A percentile compares a stretch with the other conserved stretches of the same genome.
Evolutionary conservation across 92 coral and sea anemone species (phyloP).

Genomic region (Isaurus tuberculatus): DNA sequence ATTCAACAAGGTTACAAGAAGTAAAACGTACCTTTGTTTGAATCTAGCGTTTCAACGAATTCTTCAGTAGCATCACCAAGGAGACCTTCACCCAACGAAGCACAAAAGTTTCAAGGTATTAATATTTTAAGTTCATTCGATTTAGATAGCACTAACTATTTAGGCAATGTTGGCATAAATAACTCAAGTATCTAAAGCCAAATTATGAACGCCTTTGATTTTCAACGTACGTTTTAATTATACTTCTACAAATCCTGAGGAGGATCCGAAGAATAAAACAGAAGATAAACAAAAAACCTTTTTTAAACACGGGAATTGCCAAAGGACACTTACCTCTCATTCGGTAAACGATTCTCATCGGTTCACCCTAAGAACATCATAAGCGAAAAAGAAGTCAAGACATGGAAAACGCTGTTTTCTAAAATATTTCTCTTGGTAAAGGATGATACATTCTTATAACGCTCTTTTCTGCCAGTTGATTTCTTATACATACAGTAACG

Average conservation of each 20-base stretch:
- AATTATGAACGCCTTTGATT: too few relatives aligned
- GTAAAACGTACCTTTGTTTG: slow-evolving; percentile 67
- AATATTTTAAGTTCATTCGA: neutral
- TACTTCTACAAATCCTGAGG: too few relatives aligned
- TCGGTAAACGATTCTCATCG: slow-evolving; percentile 94
- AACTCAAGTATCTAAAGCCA: too few relatives aligned
- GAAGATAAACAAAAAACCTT: too few relatives aligned
- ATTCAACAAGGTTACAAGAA: neutral
- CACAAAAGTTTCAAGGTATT: neutral
- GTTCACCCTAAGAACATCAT: slow-evolving; percentile 79
- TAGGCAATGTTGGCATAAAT: too few relatives aligned
- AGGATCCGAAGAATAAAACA: too few relatives aligned
- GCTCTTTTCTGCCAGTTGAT: neutral
- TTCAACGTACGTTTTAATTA: too few relatives aligned
- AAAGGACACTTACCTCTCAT: slow-evolving; percentile 84
- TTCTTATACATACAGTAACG: neutral
- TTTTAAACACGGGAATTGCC: neutral
- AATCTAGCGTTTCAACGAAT: slow-evolving; percentile 93
- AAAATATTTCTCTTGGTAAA: neutral
- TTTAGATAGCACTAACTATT: too few relatives aligned
- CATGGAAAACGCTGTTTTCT: neutral
- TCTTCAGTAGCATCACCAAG: slow-evolving; percentile 99
- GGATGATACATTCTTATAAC: neutral
- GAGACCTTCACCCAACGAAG: slow-evolving; percentile 67
- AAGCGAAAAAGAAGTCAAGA: neutral